These are phyloP conservation scores for Troides aeacus DNA, from an alignment of 2,888 invertebrate genomes.

Conservation along the genomic window DNA sequence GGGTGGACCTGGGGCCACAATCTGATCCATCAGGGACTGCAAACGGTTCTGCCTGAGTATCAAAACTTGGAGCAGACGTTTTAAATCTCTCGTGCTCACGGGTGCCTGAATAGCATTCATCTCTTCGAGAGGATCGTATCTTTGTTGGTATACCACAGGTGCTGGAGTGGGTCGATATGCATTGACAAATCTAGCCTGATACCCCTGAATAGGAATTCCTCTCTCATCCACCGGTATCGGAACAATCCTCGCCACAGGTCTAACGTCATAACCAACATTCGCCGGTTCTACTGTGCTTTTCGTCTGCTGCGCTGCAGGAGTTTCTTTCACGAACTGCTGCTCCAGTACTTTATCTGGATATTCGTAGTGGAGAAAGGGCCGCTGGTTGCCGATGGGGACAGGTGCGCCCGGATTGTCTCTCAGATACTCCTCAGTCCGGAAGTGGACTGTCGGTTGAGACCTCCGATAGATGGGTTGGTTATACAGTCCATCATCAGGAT, in stretches of 20 bases:
- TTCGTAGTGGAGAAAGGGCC: constrained; percentile 74
- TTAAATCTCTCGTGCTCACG: constrained; percentile 85
- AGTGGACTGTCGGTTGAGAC: constrained; percentile 60
- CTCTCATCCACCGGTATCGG: constrained; percentile 71
- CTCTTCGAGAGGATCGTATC: constrained; percentile 76
- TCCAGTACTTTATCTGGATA: constrained; percentile 74
- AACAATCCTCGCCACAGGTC: constrained; percentile 67
- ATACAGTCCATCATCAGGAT: constrained; percentile 60
- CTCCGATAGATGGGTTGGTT: constrained; percentile 66
- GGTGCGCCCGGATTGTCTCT: constrained; percentile 74
- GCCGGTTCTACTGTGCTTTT: constrained; percentile 58
- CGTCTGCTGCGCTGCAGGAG: constrained; percentile 45
- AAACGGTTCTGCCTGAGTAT: constrained; percentile 82
- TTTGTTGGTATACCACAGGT: constrained; percentile 43
- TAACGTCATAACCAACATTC: constrained; percentile 59
- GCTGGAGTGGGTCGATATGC: constrained; percentile 55
- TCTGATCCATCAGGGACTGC: constrained; percentile 78
- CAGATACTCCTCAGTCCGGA: constrained; percentile 71
- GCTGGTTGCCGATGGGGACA: constrained; percentile 74
- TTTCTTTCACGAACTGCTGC: constrained; percentile 63
- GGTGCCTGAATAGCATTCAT: constrained; percentile 83
- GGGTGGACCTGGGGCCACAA: constrained; percentile 58
- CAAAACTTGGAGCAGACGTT: constrained; percentile 83
- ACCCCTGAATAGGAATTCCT: constrained; percentile 68
- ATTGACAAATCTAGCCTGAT: constrained; percentile 63